Evolutionary conservation across 2,888 invertebrate genomes (phyloP).

Genomic region (Linnaemya vulpina): DNA sequence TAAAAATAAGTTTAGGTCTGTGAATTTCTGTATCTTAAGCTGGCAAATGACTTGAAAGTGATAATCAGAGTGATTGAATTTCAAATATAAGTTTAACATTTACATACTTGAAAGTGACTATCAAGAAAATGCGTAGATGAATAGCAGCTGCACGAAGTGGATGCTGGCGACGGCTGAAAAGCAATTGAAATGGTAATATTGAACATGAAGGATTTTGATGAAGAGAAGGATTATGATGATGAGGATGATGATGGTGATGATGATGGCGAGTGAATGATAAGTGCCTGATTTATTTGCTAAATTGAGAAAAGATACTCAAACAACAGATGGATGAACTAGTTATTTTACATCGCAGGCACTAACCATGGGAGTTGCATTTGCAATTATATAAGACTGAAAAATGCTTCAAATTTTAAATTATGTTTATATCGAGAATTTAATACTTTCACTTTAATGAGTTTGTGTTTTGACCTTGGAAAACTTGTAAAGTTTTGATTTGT

Average conservation of each 20-base stretch:
- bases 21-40: slow-evolving; percentile 21
- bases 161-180: slow-evolving; percentile 1
- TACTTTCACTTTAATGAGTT: too few relatives aligned
- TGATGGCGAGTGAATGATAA: slow-evolving; percentile 38
- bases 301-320: slow-evolving; percentile 7
- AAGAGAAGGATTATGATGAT: too few relatives aligned
- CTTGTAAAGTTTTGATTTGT: too few relatives aligned
- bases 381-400: too few relatives aligned
- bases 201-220: slow-evolving; percentile 9
- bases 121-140: slow-evolving; percentile 8
- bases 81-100: slow-evolving; percentile 41
- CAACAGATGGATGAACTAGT: slow-evolving; percentile 5
- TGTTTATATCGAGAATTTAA: too few relatives aligned
- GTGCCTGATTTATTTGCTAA: slow-evolving; percentile 45
- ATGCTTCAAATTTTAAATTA: too few relatives aligned
- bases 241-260: slow-evolving; percentile 18
- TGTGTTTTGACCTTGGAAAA: too few relatives aligned
- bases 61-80: slow-evolving; percentile 56
- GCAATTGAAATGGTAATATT: slow-evolving; percentile 27
- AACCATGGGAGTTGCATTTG: neutral
- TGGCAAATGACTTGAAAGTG: slow-evolving; percentile 54
- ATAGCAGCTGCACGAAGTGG: neutral
- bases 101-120: slow-evolving; percentile 34
- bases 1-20: slow-evolving; percentile 11
- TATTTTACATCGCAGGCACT: neutral